Evolutionary conservation across 2,888 invertebrate species (phyloP).

Genomic region (Frankliniella fusca): DNA sequence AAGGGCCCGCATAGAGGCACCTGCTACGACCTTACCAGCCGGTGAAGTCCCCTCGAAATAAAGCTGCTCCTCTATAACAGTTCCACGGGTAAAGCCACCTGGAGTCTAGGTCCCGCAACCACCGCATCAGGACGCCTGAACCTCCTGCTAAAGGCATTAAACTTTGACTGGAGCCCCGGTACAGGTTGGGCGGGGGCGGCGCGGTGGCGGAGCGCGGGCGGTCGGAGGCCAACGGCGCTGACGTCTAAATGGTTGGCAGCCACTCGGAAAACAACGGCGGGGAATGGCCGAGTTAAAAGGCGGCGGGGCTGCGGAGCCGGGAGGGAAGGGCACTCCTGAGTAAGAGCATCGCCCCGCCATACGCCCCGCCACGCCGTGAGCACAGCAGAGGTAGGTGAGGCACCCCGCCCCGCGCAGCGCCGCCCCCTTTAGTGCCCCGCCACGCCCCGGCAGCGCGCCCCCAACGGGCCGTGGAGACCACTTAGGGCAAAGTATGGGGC

Average conservation of each 20-base stretch:
- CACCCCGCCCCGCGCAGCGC: neutral
- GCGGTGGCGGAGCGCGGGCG: neutral
- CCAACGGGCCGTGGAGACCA: neutral
- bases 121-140: neutral
- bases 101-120: too few relatives aligned
- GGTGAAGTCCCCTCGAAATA: too few relatives aligned
- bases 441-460: too few relatives aligned
- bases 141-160: neutral
- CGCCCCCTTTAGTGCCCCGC: neutral
- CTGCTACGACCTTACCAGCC: too few relatives aligned
- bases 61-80: too few relatives aligned
- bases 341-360: neutral
- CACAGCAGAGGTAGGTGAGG: neutral
- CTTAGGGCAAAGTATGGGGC: neutral
- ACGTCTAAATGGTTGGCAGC: slow-evolving; percentile 24
- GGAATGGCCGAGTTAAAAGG: slow-evolving; percentile 13
- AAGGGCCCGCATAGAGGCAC: too few relatives aligned
- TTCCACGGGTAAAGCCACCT: too few relatives aligned
- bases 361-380: neutral
- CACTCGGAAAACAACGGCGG: slow-evolving; percentile 20
- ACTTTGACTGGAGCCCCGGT: neutral
- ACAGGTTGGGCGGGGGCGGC: neutral
- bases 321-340: neutral
- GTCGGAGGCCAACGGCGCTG: neutral
- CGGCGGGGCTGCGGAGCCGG: neutral